Percentiles rank a stretch among this genome's conserved stretches.
Evolutionary conservation across 92 coral and sea anemone species (phyloP).

Genomic region (Actinernus sp.): DNA sequence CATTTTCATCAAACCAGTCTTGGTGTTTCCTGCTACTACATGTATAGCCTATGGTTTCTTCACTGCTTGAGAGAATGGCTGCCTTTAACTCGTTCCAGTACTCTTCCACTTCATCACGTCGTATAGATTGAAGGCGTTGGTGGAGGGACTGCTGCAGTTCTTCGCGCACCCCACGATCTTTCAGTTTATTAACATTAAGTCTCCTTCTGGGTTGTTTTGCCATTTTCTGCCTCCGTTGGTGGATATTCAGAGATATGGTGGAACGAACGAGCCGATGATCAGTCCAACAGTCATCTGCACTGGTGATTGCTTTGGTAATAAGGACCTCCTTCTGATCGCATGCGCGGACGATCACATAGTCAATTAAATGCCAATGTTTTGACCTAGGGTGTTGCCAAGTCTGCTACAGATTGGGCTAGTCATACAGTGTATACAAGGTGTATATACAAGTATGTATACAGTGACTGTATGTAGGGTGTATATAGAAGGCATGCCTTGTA

Average conservation of each 20-base stretch:
- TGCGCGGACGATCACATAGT: conserved; percentile 19
- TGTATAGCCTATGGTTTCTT: no score
- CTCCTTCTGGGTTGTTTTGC: conserved; percentile 13
- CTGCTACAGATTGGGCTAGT: no score
- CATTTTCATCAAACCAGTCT: conserved; percentile 26
- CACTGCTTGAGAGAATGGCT: no score
- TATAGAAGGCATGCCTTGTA: no score
- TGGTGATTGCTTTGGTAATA: conserved; percentile 7
- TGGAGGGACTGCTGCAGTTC: no score
- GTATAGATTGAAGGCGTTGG: conserved; percentile 9
- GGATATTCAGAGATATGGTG: not conserved
- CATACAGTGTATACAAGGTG: no score
- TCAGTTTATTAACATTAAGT: conserved; percentile 27
- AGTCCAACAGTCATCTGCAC: conserved; percentile 30
- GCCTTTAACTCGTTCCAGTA: conserved; percentile 25
- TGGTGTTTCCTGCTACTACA: no score
- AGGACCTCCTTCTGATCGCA: conserved; percentile 17
- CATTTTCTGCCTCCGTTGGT: conserved; percentile 8
- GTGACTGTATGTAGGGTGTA: no score
- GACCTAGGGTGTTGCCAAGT: conserved; percentile 30
- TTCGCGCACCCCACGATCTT: conserved; percentile 14
- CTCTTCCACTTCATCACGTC: conserved; percentile 15
- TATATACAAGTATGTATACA: no score
- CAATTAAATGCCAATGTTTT: conserved; percentile 29
- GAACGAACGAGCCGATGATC: conserved; percentile 19